Conservation (phyloP, 2,888 invertebrate species). For the Lissocephala sabroskyi region DNA sequence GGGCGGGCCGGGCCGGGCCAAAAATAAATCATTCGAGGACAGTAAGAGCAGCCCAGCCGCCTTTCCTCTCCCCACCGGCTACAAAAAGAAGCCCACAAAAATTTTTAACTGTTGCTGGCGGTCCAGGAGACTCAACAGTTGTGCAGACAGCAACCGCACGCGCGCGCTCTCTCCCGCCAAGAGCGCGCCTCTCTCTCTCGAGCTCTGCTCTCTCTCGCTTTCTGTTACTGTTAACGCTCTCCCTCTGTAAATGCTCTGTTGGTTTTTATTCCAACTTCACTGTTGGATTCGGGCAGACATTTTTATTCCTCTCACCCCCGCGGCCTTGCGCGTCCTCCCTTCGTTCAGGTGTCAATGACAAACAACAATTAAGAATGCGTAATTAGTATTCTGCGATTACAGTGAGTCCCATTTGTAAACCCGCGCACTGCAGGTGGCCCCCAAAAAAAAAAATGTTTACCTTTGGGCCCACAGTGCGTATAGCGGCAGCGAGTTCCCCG, state of each 20-base stretch:
- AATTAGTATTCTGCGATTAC: constrained; percentile 28
- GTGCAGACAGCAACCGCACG: constrained; percentile 20
- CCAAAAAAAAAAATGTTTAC: too few species aligned
- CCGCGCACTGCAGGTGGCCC: too few species aligned
- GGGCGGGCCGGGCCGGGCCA: too few species aligned
- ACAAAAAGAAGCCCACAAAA: constrained; percentile 56
- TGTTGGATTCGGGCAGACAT: background rate
- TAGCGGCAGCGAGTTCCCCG: too few species aligned
- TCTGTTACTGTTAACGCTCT: constrained; percentile 22
- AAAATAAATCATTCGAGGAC: constrained; percentile 62
- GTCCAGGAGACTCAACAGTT: constrained; percentile 40
- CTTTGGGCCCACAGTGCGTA: too few species aligned
- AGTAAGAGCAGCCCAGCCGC: too few species aligned
- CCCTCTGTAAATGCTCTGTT: background rate
- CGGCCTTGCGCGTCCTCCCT: background rate
- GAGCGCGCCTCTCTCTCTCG: background rate
- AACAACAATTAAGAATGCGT: constrained; percentile 34
- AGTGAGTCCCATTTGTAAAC: too few species aligned
- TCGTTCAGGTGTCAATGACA: constrained; percentile 35
- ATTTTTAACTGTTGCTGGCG: constrained; percentile 59
- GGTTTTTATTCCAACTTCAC: background rate
- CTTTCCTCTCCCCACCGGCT: too few species aligned
- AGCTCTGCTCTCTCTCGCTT: background rate
- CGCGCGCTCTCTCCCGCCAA: constrained; percentile 4
- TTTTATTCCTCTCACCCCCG: constrained; percentile 2